Conservation (phyloP, 2,888 invertebrate species). For the Tipula helvola region DNA sequence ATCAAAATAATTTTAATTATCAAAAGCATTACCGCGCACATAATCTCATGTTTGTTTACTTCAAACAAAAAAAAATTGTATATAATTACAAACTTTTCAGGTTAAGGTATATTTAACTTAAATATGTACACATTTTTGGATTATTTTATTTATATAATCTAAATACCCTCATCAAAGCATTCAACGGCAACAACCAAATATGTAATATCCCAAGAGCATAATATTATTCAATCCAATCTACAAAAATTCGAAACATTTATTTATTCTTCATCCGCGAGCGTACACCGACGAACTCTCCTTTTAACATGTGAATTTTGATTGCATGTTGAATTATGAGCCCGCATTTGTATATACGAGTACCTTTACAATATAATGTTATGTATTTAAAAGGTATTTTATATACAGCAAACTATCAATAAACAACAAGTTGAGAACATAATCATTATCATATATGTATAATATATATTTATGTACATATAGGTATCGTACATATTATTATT, state of each 20-base stretch:
- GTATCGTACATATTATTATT: background rate
- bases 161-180: background rate
- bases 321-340: background rate
- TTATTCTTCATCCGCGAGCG: background rate
- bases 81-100: background rate
- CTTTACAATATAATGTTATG: background rate
- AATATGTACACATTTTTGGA: background rate
- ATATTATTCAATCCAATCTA: background rate
- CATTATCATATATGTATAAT: background rate
- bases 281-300: background rate
- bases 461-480: background rate
- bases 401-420: background rate
- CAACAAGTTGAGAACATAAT: conserved; percentile 4
- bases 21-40: background rate
- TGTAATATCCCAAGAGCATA: background rate
- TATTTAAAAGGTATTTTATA: background rate
- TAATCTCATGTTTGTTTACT: background rate
- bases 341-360: background rate
- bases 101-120: background rate
- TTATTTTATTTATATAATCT: background rate
- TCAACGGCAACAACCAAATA: background rate
- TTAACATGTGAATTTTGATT: background rate
- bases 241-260: background rate
- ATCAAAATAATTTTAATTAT: background rate
- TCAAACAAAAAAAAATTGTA: background rate